These are phyloP conservation scores for Psephotus haematonotus DNA, from an alignment of 2,113 vertebrate genomes.

Conservation along the genomic window DNA sequence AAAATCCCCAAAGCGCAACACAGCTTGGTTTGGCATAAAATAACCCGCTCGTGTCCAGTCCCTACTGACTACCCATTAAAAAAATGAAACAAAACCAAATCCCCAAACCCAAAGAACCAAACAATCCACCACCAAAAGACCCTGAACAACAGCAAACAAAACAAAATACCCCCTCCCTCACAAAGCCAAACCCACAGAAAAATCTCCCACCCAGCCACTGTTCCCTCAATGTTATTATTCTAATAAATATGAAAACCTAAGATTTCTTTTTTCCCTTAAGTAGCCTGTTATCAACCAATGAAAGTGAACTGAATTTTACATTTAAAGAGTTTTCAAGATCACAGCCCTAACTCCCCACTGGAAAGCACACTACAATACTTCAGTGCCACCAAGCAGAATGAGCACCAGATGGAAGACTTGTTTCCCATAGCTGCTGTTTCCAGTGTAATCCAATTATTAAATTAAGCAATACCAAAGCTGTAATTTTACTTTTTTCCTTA, in stretches of 20 bases:
- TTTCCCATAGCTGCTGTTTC: neutral
- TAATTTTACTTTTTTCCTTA: neutral
- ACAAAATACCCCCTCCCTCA: neutral
- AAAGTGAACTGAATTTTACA: neutral
- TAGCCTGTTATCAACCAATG: neutral
- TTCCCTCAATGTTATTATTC: neutral
- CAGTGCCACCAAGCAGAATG: neutral
- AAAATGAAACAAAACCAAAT: neutral
- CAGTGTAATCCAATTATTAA: neutral
- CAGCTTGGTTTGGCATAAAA: neutral
- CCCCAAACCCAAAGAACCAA: neutral
- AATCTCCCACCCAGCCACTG: neutral
- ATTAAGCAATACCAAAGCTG: neutral
- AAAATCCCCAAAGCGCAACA: neutral
- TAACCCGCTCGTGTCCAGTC: accelerated
- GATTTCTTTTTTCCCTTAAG: neutral
- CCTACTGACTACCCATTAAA: neutral
- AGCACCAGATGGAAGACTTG: neutral
- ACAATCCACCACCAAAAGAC: neutral
- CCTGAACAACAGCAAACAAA: neutral
- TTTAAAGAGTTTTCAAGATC: neutral
- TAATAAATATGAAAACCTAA: neutral
- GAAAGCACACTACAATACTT: accelerated
- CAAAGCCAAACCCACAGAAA: neutral
- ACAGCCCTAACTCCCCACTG: neutral